Percentiles rank a stretch among this genome's conserved stretches.
phyloP scores from a whole-genome alignment of 1,140 invertebrate genomes.

The Ephestia elutella region DNA sequence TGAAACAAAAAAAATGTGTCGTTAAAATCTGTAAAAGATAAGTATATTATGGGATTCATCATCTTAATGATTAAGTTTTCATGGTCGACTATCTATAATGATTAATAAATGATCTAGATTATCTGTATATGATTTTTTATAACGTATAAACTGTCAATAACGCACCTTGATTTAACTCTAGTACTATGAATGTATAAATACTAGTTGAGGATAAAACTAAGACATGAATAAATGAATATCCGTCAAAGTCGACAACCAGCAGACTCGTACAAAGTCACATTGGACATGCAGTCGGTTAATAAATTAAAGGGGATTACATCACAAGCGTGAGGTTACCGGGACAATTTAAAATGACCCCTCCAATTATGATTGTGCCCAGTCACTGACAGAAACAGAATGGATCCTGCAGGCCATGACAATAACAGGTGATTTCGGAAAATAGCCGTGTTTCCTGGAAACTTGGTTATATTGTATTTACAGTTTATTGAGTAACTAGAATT shows the following conservation, averaged over 20 bases:
- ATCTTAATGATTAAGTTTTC: too few relatives aligned
- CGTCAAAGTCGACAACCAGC: neutral
- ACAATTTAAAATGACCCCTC: slow-evolving; percentile 39
- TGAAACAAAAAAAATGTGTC: slow-evolving; percentile 40
- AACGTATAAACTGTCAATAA: too few relatives aligned
- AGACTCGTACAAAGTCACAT: neutral
- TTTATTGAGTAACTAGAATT: neutral
- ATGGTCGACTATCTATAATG: too few relatives aligned
- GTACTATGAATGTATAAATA: neutral
- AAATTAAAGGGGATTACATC: slow-evolving; percentile 20
- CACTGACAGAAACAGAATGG: neutral
- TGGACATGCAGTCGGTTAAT: neutral
- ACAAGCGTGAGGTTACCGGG: slow-evolving; percentile 28
- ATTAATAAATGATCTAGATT: too few relatives aligned
- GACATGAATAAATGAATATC: neutral
- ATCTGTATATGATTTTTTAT: too few relatives aligned
- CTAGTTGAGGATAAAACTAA: neutral
- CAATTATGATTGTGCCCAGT: slow-evolving; percentile 25
- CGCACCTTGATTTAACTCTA: neutral
- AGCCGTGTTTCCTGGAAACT: neutral
- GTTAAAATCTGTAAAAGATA: too few relatives aligned
- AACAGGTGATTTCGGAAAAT: neutral
- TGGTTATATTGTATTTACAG: neutral
- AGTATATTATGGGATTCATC: too few relatives aligned
- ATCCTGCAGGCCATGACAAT: slow-evolving; percentile 7